Evolutionary conservation across 2,113 vertebrate species (phyloP).

Genomic region (Ahaetulla prasina): DNA sequence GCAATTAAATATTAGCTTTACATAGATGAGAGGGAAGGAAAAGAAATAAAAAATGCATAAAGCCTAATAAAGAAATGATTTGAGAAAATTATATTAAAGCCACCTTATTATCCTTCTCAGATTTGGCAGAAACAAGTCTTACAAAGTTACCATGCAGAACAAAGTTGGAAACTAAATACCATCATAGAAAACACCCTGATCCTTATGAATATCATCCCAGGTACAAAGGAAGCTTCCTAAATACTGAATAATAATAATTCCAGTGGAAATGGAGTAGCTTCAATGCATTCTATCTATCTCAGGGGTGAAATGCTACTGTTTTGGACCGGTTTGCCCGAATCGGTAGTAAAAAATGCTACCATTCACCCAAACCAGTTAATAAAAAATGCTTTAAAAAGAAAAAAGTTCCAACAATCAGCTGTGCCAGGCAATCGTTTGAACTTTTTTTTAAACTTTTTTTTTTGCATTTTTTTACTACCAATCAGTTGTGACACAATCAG

Average conservation of each 20-base stretch:
- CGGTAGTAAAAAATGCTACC: too few relatives aligned
- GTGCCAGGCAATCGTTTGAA: too few relatives aligned
- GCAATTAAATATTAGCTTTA: conserved; percentile 24
- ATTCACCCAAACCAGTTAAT: too few relatives aligned
- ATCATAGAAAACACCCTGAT: neutral
- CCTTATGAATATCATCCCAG: neutral
- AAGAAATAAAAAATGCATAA: neutral
- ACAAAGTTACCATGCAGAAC: neutral
- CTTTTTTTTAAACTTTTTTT: too few relatives aligned
- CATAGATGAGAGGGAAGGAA: neutral
- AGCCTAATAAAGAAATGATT: neutral
- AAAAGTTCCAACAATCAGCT: too few relatives aligned
- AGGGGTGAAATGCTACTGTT: too few relatives aligned
- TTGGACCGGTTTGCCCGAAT: too few relatives aligned
- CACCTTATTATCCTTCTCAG: too few relatives aligned
- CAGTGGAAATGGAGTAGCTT: neutral
- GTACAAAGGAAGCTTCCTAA: neutral
- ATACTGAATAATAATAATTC: neutral
- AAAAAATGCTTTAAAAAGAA: too few relatives aligned
- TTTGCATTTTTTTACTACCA: too few relatives aligned
- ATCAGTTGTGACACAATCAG: too few relatives aligned
- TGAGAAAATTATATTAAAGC: neutral
- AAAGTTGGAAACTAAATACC: neutral
- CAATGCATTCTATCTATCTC: neutral
- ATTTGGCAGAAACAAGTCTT: neutral